phyloP scores from a whole-genome alignment of 30 jellyfish, hydroid and myxozoan species.

The Turritopsis rubra region DNA sequence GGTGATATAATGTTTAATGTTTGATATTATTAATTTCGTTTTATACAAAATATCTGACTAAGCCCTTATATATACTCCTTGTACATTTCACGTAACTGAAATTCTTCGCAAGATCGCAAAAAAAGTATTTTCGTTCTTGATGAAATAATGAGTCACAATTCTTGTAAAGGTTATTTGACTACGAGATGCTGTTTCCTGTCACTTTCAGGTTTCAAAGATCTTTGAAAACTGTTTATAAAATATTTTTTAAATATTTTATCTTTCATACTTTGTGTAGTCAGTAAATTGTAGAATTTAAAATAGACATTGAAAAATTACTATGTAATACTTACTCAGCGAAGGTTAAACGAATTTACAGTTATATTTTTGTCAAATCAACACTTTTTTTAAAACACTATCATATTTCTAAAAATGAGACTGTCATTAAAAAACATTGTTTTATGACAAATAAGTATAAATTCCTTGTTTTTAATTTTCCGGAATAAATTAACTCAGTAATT shows the following conservation, averaged over 20 bases:
- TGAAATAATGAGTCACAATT: too few species aligned
- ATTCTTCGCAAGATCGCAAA: too few species aligned
- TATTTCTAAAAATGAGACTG: background rate
- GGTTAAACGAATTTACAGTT: background rate
- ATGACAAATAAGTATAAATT: background rate
- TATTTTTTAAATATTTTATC: too few species aligned
- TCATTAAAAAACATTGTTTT: background rate
- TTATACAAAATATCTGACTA: background rate
- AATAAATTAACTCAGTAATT: background rate
- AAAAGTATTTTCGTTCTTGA: too few species aligned
- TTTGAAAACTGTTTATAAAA: too few species aligned
- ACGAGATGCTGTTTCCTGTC: too few species aligned
- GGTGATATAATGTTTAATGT: constrained; percentile 1
- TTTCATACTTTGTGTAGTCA: too few species aligned
- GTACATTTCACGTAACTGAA: background rate
- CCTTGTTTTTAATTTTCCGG: background rate
- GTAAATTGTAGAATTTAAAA: too few species aligned
- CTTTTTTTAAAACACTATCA: background rate
- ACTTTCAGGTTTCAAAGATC: too few species aligned
- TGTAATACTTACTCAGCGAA: background rate
- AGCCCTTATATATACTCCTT: background rate
- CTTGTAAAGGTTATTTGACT: too few species aligned
- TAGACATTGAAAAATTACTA: too few species aligned
- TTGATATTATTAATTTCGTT: background rate
- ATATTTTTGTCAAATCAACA: background rate